Conservation (phyloP, 2,797 vertebrate species). For the Nyctibius grandis region DNA sequence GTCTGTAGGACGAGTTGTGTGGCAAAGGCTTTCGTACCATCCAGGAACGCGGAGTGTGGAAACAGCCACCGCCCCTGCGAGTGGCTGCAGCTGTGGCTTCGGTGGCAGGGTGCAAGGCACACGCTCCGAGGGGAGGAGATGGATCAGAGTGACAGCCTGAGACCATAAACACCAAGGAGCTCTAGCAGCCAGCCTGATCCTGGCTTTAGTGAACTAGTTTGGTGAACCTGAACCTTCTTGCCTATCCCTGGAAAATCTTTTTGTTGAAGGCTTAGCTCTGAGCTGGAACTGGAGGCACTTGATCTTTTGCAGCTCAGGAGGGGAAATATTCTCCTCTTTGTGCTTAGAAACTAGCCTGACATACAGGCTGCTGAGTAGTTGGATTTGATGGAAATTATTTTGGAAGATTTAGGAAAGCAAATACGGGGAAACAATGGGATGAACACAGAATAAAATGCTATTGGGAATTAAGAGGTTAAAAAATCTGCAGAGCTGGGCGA, state of each 20-base stretch:
- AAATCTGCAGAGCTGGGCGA: background rate
- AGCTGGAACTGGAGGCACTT: background rate
- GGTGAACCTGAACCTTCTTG: background rate
- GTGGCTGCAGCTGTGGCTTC: background rate
- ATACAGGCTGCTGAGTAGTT: background rate
- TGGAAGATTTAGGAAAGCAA: background rate
- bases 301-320: background rate
- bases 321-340: background rate
- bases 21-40: background rate
- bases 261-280: background rate
- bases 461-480: slow-evolving; percentile 10
- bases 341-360: background rate
- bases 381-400: background rate
- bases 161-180: background rate
- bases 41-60: background rate
- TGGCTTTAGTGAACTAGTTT: background rate
- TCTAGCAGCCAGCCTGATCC: background rate
- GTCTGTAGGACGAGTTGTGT: background rate
- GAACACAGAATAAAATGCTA: background rate
- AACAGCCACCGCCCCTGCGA: background rate
- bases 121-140: background rate
- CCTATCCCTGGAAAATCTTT: background rate
- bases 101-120: background rate
- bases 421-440: background rate
- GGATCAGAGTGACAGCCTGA: background rate